Evolutionary conservation across 2,113 vertebrate species (phyloP).

Genomic region (Entelurus aequoreus): DNA sequence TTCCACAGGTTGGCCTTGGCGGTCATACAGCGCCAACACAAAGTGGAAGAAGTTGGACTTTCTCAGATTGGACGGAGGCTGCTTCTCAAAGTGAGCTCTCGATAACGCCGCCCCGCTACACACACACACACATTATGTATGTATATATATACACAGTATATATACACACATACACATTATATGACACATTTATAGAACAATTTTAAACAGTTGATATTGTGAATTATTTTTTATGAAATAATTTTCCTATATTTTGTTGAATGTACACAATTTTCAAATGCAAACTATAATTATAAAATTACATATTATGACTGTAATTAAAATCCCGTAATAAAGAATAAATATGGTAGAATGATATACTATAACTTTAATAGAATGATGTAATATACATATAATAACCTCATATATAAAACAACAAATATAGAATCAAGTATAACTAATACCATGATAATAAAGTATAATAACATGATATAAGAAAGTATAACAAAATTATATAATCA

Average conservation of each 20-base stretch:
- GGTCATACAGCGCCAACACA: conserved; percentile 86
- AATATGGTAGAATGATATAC: neutral
- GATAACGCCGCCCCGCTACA: conserved; percentile 81
- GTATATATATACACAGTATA: neutral
- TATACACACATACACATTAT: neutral
- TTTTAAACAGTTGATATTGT: neutral
- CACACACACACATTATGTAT: conserved; percentile 2
- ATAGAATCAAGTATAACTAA: no score
- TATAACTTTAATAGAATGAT: neutral
- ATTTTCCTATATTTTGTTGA: no score
- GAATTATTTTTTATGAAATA: neutral
- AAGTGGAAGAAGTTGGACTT: conserved; percentile 73
- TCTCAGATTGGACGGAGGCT: conserved; percentile 80
- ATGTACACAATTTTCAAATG: no score
- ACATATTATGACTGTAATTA: no score
- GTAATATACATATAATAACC: no score
- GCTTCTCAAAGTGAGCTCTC: conserved; percentile 89
- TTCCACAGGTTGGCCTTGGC: conserved; percentile 88
- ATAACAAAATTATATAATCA: neutral
- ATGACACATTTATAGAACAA: neutral
- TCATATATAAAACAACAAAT: no score
- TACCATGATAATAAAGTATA: no score
- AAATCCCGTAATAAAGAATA: no score
- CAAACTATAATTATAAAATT: no score
- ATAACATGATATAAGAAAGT: neutral